These are phyloP conservation scores for Microctenopoma steveboyesi DNA, from an alignment of 2,797 vertebrate species.

Conservation along the genomic window DNA sequence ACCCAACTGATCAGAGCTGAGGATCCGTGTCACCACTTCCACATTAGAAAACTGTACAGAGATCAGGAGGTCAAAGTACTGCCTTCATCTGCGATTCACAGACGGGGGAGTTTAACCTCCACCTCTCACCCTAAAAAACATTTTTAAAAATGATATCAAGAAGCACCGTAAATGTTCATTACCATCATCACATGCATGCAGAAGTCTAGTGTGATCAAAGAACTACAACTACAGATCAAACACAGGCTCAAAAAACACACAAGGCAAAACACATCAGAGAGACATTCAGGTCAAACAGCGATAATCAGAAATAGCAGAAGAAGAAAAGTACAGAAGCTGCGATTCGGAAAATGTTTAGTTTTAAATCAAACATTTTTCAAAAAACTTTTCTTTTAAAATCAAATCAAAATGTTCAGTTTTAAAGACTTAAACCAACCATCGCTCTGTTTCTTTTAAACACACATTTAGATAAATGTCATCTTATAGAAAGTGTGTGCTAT, in stretches of 20 bases:
- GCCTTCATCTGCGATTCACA: conserved; percentile 18
- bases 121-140: conserved; percentile 9
- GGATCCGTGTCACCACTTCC: conserved; percentile 35
- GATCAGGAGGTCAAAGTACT: conserved; percentile 39
- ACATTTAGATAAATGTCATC: too few species aligned
- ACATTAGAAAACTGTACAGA: conserved; percentile 71
- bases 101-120: conserved; percentile 21
- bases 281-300: conserved; percentile 43
- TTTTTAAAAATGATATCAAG: conserved; percentile 13
- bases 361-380: not conserved
- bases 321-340: conserved; percentile 17
- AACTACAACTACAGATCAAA: conserved; percentile 77
- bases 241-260: conserved; percentile 72
- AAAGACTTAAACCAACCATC: too few species aligned
- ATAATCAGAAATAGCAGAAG: conserved; percentile 42
- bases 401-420: not conserved
- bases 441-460: too few species aligned
- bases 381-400: not conserved
- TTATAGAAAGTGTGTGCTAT: not conserved
- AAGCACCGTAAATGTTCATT: conserved; percentile 54
- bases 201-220: conserved; percentile 64
- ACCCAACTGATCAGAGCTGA: conserved; percentile 61
- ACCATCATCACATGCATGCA: conserved; percentile 80
- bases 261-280: conserved; percentile 55
- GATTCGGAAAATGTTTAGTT: not conserved